Evolutionary conservation across 1,140 invertebrate genomes (phyloP), one percentile per base, ranked within the genome.

Genomic region (Nixonia krombeini): DNA sequence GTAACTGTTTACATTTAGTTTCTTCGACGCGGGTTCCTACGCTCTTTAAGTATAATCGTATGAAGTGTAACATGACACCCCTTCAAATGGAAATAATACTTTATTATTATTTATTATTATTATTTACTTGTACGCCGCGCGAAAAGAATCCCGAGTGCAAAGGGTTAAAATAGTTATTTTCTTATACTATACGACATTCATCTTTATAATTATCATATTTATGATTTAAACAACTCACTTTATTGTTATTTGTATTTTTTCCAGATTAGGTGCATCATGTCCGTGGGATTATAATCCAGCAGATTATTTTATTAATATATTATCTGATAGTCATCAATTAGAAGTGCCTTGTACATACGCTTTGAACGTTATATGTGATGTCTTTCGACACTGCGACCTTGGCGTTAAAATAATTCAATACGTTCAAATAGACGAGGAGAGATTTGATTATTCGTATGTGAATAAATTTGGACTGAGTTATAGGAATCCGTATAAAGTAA

Each of bases 211-310:
- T n/a, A n/a, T n/a, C n/a, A n/a, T n/a, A n/a, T n/a, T n/a, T n/a
- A n/a, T n/a, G n/a, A n/a, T n/a, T n/a, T n/a, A n/a, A n/a, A n/a
- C n/a, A n/a, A n/a, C n/a, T n/a, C n/a, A n/a, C n/a, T n/a, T n/a
- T n/a, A n/a, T n/a, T n/a, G n/a, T n/a, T 4, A 23, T 59, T 52
- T 58, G 35, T 6, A 61, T 2, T 28, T 25, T 68, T 56, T 37
- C 29, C 51, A 94, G 92, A 21, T 81, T 94, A 59, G 92, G 92
- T 17, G 91, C 91, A 10, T 87, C 90, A 0, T 94, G 92, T 82
- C 93, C 92, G 0, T 89, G 86, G 1, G 97, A 98, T 77, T 98
- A 96, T 82, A 99, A 98, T 78, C 96, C 96, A 5, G 96, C 95
- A 0, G 97, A 99, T 84, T 96, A 95, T 79, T 98, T 93, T 79